phyloP scores from a whole-genome alignment of 1,140 invertebrate genomes.

The Sminthurides bifidus region DNA sequence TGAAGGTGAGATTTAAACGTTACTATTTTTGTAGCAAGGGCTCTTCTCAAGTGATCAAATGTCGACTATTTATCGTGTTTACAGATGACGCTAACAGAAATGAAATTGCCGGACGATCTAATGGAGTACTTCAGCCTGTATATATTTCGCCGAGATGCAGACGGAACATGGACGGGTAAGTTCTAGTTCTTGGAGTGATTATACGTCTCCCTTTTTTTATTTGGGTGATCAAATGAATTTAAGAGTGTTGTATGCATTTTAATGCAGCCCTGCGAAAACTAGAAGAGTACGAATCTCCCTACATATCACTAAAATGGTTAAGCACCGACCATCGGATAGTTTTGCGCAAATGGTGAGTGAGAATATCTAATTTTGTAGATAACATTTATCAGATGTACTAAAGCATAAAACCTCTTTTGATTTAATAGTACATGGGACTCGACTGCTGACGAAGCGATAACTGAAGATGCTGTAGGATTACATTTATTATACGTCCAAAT shows the following conservation, averaged over 20 bases:
- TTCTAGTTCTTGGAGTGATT: neutral
- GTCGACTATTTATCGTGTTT: constrained; percentile 6
- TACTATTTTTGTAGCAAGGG: neutral
- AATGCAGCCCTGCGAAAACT: constrained; percentile 63
- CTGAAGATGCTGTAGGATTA: constrained; percentile 63
- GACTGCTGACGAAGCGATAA: constrained; percentile 64
- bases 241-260: constrained; percentile 5
- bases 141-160: constrained; percentile 24
- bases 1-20: constrained; percentile 47
- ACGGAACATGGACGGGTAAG: constrained; percentile 28
- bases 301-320: constrained; percentile 66
- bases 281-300: constrained; percentile 92
- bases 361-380: constrained; percentile 1
- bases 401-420: neutral
- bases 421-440: constrained; percentile 75
- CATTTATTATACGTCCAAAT: constrained; percentile 82
- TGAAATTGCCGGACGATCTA: constrained; percentile 28
- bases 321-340: constrained; percentile 53
- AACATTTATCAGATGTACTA: neutral
- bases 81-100: constrained; percentile 24
- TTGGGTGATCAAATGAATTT: neutral
- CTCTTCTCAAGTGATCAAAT: neutral
- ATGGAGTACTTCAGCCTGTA: constrained; percentile 28
- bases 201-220: neutral
- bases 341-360: constrained; percentile 55